These are phyloP conservation scores for Chrysemys picta DNA, from an alignment of 2,113 vertebrate genomes.

Conservation along the genomic window DNA sequence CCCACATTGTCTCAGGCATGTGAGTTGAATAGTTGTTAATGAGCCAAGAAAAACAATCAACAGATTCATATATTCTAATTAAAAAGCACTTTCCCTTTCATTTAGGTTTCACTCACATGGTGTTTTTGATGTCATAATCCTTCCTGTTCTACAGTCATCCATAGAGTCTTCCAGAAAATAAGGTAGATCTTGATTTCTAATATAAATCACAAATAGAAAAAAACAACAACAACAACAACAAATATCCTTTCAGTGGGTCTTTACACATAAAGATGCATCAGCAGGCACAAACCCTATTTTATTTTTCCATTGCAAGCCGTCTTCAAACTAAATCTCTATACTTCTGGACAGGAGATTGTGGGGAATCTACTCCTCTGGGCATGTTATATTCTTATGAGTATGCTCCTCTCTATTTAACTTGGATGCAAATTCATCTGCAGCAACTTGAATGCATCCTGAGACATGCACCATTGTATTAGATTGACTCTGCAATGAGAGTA, in stretches of 20 bases:
- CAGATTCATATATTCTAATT: neutral
- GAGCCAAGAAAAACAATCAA: neutral
- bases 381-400: neutral
- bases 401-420: neutral
- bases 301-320: neutral
- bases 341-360: neutral
- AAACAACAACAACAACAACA: neutral
- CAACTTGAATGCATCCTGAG: neutral
- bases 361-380: neutral
- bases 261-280: neutral
- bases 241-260: neutral
- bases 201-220: neutral
- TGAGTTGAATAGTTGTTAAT: neutral
- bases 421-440: neutral
- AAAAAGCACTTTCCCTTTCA: neutral
- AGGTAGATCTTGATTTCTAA: neutral
- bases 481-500: neutral
- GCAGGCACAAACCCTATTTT: fast-evolving
- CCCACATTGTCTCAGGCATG: neutral
- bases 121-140: neutral
- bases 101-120: neutral
- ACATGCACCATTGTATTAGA: neutral
- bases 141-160: neutral
- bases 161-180: neutral
- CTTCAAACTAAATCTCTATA: neutral